A percentile compares a stretch with the other conserved stretches of the same genome.
Evolutionary conservation across 2,113 vertebrate species (phyloP).

Genomic region (Puntigrus tetrazona): DNA sequence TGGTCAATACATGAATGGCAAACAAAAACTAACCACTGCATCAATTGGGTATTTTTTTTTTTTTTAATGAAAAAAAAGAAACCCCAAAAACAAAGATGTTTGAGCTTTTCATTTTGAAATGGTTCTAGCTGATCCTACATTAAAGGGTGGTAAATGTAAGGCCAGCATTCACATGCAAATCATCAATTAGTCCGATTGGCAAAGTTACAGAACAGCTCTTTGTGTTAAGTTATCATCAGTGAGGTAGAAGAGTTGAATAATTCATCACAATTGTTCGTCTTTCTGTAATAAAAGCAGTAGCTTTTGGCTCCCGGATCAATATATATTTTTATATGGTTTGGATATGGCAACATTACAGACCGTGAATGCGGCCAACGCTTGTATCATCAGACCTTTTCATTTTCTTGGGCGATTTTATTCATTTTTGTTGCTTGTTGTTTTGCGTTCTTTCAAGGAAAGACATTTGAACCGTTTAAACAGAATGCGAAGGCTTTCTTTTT

Average conservation of each 20-base stretch:
- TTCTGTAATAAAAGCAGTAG: slow-evolving; percentile 13
- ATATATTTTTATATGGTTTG: not conserved
- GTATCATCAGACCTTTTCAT: not conserved
- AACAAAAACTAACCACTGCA: not conserved
- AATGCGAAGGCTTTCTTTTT: not conserved
- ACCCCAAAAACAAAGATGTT: slow-evolving; percentile 31
- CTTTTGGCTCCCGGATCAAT: slow-evolving; percentile 23
- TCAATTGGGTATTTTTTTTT: slow-evolving; percentile 21
- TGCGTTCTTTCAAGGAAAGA: not conserved
- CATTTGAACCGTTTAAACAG: not conserved
- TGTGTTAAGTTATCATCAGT: slow-evolving; percentile 35
- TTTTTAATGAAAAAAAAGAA: slow-evolving; percentile 23
- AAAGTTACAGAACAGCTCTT: slow-evolving; percentile 38
- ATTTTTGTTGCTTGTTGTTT: not conserved
- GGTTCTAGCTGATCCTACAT: slow-evolving; percentile 4
- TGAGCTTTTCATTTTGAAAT: slow-evolving; percentile 17
- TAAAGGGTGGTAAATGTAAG: slow-evolving; percentile 29
- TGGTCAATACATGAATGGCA: slow-evolving; percentile 10
- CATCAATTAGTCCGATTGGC: slow-evolving; percentile 36
- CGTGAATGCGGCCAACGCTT: not conserved
- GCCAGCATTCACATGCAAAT: slow-evolving; percentile 28
- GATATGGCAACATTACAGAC: not conserved
- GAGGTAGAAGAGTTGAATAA: slow-evolving; percentile 31
- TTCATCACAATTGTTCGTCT: slow-evolving; percentile 4
- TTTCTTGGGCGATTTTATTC: not conserved